phyloP scores from a whole-genome alignment of 1,140 invertebrate species.

The Drosophila elegans region DNA sequence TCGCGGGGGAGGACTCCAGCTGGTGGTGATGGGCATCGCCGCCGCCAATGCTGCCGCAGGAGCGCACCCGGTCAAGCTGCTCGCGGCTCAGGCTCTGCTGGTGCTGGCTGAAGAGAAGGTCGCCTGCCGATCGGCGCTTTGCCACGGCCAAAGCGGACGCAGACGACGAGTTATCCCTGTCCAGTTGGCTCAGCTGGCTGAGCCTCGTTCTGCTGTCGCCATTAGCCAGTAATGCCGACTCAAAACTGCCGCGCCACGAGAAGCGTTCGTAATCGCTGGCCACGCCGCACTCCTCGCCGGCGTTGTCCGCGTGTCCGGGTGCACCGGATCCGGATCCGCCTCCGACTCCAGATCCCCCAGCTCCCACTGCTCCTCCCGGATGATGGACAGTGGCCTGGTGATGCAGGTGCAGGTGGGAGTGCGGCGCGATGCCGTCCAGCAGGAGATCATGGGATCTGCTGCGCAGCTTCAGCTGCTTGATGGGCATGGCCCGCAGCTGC shows the following conservation, averaged over 20 bases:
- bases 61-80: slow-evolving; percentile 90
- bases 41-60: slow-evolving; percentile 92
- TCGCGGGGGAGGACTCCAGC: slow-evolving; percentile 84
- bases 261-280: slow-evolving; percentile 95
- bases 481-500: slow-evolving; percentile 85
- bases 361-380: slow-evolving; percentile 62
- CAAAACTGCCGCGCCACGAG: slow-evolving; percentile 95
- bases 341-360: slow-evolving; percentile 4
- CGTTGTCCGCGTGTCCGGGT: slow-evolving; percentile 84
- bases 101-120: slow-evolving; percentile 90
- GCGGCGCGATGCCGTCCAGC: slow-evolving; percentile 83
- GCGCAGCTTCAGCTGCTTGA: slow-evolving; percentile 86
- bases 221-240: slow-evolving; percentile 92
- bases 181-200: slow-evolving; percentile 86
- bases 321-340: slow-evolving; percentile 3
- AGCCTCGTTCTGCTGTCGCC: slow-evolving; percentile 92
- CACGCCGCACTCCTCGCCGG: slow-evolving; percentile 88
- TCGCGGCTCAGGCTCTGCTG: slow-evolving; percentile 91
- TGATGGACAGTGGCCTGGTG: slow-evolving; percentile 84
- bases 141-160: slow-evolving; percentile 89
- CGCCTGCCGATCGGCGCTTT: slow-evolving; percentile 91
- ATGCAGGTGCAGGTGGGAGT: slow-evolving; percentile 41
- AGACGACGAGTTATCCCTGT: slow-evolving; percentile 88
- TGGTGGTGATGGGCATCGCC: slow-evolving; percentile 86
- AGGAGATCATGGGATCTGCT: slow-evolving; percentile 92